These are phyloP conservation scores for Lordiphosa collinella DNA, from an alignment of 1,140 invertebrate genomes.

Conservation along the genomic window DNA sequence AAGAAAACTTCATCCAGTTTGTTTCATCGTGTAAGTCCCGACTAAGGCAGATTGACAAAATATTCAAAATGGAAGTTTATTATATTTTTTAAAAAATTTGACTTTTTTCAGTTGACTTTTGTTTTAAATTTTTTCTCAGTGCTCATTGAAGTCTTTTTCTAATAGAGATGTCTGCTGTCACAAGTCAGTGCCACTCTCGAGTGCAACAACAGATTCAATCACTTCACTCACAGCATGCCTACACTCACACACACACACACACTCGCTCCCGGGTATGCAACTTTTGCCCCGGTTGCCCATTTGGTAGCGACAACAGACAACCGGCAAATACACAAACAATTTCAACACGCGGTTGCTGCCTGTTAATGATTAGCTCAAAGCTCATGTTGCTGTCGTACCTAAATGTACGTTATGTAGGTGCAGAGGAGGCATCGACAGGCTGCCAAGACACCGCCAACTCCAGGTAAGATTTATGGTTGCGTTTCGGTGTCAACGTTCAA, in stretches of 20 bases:
- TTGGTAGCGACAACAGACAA: constrained; percentile 15
- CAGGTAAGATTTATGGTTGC: constrained; percentile 31
- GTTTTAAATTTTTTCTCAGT: no score
- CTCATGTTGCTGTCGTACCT: constrained; percentile 29
- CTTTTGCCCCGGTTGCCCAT: constrained; percentile 36
- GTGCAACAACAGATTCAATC: constrained; percentile 20
- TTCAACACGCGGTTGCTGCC: constrained; percentile 29
- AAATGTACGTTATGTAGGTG: constrained; percentile 29
- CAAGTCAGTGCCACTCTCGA: constrained; percentile 3
- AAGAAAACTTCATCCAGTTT: no score
- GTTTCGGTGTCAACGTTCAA: constrained; percentile 38
- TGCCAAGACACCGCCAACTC: neutral
- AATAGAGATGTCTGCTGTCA: constrained; percentile 30
- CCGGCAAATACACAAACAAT: constrained; percentile 23
- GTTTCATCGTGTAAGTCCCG: no score
- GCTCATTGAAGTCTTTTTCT: no score
- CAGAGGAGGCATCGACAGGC: constrained; percentile 36
- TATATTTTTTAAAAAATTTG: no score
- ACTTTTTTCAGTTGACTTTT: no score
- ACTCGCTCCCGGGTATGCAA: constrained; percentile 32
- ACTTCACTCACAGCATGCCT: constrained; percentile 22
- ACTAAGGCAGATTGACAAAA: no score
- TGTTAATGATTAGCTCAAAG: constrained; percentile 61
- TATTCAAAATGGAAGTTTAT: no score
- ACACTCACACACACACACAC: constrained; percentile 2